Conservation (phyloP, 1,140 invertebrate species). For the Drosophila arawakana region DNA sequence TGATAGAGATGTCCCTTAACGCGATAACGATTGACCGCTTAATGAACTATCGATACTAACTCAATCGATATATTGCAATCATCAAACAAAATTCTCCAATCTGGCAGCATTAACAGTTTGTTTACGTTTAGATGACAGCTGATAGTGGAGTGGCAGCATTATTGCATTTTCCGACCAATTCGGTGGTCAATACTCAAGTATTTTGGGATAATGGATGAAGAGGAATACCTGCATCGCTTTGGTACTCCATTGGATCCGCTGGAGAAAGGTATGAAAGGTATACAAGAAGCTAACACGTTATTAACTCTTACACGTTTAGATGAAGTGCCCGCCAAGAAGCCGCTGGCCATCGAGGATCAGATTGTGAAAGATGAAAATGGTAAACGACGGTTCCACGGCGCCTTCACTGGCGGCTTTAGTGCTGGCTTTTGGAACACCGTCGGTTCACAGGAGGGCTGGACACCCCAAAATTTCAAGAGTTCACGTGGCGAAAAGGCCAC, state of each 20-base stretch:
- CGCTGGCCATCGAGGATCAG: conserved; percentile 94
- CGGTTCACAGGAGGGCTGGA: conserved; percentile 97
- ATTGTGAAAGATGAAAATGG: conserved; percentile 96
- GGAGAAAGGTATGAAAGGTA: conserved; percentile 93
- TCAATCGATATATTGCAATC: neutral
- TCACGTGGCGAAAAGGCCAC: conserved; percentile 89
- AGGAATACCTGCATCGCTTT: conserved; percentile 89
- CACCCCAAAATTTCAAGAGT: conserved; percentile 96
- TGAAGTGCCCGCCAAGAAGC: conserved; percentile 91
- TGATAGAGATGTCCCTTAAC: conserved; percentile 13
- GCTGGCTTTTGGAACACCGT: conserved; percentile 99
- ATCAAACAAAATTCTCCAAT: neutral
- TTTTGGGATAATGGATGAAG: conserved; percentile 79
- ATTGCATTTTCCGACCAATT: neutral
- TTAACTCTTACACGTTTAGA: conserved; percentile 86
- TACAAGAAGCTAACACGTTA: rapidly evolving
- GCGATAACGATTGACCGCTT: neutral
- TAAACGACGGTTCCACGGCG: conserved; percentile 97
- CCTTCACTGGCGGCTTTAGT: conserved; percentile 99
- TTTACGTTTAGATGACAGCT: conserved; percentile 41
- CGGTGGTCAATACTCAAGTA: conserved; percentile 3
- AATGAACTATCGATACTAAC: neutral
- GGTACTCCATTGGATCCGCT: conserved; percentile 91
- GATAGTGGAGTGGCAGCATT: neutral
- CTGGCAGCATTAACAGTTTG: conserved; percentile 19